Evolutionary conservation across 2,888 invertebrate species (phyloP), one percentile per base, ranked within the genome.

Genomic region (Drosophila falleni): DNA sequence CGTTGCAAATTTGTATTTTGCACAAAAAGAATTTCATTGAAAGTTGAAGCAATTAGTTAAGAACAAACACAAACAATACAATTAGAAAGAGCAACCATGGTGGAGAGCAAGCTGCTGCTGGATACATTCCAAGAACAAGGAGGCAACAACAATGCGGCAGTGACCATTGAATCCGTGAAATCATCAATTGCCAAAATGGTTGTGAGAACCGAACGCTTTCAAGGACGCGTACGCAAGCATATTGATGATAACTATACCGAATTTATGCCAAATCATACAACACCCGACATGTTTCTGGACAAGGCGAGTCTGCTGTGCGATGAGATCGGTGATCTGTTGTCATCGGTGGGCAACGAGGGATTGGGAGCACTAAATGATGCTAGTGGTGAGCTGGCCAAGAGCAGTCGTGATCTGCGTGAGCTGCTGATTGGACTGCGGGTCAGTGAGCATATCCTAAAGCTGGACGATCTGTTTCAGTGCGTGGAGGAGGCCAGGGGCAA

Each of bases 351-450:
- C 81, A 93, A 94, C 53, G 93, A 94, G 67, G 94, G 95, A 0
- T 94, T 94, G 90, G 93, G 94, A 23, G 94, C 95, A 74, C 93
- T 96, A 42, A 91, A 93, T 3, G 94, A 94, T 63, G 95, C 95
- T 0, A 94, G 94, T 55, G 93, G 94, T 51, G 95, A 95, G 85
- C 92, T 96, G 75, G 93, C 95, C 42, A 93, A 93, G 64, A 92
- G 95, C 46, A 93, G 94, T 0, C 89, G 92, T 13, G 93, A 94
- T 37, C 91, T 96, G 46, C 92, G 94, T 65, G 94, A 94, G 78
- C 93, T 94, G 0, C 93, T 94, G 19, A 93, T 94, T 76, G 94
- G 94, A n/a, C 78, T 95, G 19, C 92, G 81, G 10, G 82, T 91
- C 8, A 89, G 90, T 8, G 93, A 90, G 42, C 91, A 91, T 29